A percentile compares a stretch with the other conserved stretches of the same genome.
phyloP scores from a whole-genome alignment of 2,113 vertebrate genomes.

The Sceloporus tristichus region DNA sequence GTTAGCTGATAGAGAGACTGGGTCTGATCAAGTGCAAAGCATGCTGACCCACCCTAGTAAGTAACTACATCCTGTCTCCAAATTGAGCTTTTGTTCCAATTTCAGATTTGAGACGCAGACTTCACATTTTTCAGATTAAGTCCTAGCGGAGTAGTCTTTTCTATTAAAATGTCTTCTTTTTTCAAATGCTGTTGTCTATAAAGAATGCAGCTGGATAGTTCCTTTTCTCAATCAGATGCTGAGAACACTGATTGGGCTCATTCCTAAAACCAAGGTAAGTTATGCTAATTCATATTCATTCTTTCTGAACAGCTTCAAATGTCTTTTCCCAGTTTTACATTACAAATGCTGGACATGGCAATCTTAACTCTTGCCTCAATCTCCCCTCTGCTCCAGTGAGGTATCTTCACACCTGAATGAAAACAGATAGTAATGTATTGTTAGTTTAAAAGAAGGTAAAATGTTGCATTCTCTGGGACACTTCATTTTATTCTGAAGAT shows the following conservation, averaged over 20 bases:
- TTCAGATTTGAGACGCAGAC: background rate
- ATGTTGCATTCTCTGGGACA: background rate
- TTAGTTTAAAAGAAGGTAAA: constrained; percentile 25
- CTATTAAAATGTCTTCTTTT: background rate
- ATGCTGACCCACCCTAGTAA: background rate
- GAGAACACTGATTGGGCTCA: constrained; percentile 4
- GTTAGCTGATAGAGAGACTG: background rate
- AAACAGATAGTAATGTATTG: background rate
- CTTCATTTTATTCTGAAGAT: background rate
- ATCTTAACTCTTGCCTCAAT: background rate
- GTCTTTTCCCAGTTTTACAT: constrained; percentile 26
- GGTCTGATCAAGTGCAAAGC: background rate
- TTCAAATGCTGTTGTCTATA: background rate
- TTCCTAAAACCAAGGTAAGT: constrained; percentile 4
- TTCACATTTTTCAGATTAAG: background rate
- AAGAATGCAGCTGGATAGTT: background rate
- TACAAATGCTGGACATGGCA: background rate
- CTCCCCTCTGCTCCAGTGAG: background rate
- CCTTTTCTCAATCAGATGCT: constrained; percentile 14
- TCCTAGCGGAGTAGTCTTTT: background rate
- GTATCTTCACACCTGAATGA: constrained; percentile 32
- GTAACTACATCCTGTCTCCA: background rate
- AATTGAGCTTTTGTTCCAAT: background rate
- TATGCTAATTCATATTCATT: constrained; percentile 41
- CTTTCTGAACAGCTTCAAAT: constrained; percentile 15